Conservation (phyloP, 2,888 invertebrate species). For the Phorcus lineatus region DNA sequence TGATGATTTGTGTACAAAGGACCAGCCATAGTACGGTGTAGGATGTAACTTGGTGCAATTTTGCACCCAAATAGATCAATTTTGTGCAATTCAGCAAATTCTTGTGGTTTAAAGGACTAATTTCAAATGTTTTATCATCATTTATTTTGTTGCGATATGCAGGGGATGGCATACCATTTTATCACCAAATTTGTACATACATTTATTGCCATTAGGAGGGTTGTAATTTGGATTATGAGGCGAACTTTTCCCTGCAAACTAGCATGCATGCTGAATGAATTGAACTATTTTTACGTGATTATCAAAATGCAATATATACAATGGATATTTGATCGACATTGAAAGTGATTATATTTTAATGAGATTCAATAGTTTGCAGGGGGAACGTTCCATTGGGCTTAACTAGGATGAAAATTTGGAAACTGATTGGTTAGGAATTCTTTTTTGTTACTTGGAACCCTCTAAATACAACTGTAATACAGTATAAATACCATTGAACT, state of each 20-base stretch:
- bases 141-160: background rate
- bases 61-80: background rate
- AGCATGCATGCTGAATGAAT: background rate
- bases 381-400: background rate
- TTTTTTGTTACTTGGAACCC: background rate
- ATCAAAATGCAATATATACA: too few species aligned
- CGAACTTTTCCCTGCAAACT: slow-evolving; percentile 3
- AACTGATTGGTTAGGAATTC: background rate
- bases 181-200: background rate
- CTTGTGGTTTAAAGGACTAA: background rate
- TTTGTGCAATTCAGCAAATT: background rate
- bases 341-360: too few species aligned
- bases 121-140: too few species aligned
- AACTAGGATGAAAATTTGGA: background rate
- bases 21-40: background rate
- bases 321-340: too few species aligned
- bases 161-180: slow-evolving; percentile 21
- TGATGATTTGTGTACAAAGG: background rate
- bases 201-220: background rate
- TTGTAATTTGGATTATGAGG: background rate
- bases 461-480: slow-evolving; percentile 8
- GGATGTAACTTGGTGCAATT: background rate
- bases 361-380: background rate
- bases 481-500: slow-evolving; percentile 15
- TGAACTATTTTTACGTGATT: too few species aligned